A percentile compares a stretch with the other conserved stretches of the same genome.
These are phyloP conservation scores for Heliconius ethilla DNA, from an alignment of 2,888 invertebrate genomes.

Conservation along the genomic window DNA sequence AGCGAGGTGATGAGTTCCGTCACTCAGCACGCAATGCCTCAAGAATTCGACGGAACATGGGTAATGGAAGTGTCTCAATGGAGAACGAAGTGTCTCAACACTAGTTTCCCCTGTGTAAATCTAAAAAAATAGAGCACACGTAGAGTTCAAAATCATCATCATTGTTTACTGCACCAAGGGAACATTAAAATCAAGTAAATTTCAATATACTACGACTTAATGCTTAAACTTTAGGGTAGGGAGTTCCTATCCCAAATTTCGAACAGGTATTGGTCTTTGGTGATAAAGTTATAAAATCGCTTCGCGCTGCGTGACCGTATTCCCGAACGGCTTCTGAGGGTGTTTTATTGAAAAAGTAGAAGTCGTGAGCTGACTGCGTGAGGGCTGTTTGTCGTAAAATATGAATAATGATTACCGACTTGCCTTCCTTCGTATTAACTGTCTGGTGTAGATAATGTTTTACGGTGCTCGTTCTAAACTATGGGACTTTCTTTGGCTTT, in stretches of 20 bases:
- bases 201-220: constrained; percentile 43
- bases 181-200: constrained; percentile 26
- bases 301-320: constrained; percentile 75
- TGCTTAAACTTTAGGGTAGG: constrained; percentile 49
- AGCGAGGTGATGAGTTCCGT: no score
- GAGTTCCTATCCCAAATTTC: constrained; percentile 46
- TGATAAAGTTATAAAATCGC: constrained; percentile 80
- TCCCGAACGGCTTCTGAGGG: constrained; percentile 67
- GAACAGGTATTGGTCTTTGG: constrained; percentile 65
- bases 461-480: not conserved
- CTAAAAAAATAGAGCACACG: not conserved
- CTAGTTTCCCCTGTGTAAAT: no score
- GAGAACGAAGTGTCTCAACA: no score
- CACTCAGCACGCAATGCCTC: no score
- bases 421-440: constrained; percentile 21
- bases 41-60: no score
- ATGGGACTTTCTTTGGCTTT: not conserved
- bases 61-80: no score
- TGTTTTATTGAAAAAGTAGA: constrained; percentile 81
- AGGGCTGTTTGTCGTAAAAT: constrained; percentile 67
- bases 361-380: constrained; percentile 74
- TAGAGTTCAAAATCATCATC: not conserved
- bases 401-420: constrained; percentile 67
- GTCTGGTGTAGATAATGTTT: constrained; percentile 11
- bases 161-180: not conserved